Evolutionary conservation across 1,140 invertebrate species (phyloP).

Genomic region (Papilio polytes): DNA sequence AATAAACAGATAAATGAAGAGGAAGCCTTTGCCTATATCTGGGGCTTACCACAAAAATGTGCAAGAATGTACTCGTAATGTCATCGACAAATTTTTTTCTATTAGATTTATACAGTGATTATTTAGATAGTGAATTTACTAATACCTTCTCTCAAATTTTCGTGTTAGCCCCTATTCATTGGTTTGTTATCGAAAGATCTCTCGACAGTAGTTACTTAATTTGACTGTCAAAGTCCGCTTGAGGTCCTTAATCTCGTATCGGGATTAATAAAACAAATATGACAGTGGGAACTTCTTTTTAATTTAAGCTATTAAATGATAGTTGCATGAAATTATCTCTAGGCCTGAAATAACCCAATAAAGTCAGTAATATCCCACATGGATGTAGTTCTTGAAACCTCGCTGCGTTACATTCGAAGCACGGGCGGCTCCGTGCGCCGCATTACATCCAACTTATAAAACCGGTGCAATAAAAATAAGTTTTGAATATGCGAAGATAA

Average conservation of each 20-base stretch:
- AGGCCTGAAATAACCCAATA: not conserved
- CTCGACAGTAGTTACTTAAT: not conserved
- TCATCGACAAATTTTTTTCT: no score
- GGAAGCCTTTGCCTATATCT: no score
- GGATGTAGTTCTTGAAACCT: constrained; percentile 26
- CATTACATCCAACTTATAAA: not conserved
- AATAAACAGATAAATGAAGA: constrained; percentile 29
- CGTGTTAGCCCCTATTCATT: no score
- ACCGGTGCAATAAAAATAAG: constrained; percentile 38
- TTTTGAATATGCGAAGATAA: constrained; percentile 31
- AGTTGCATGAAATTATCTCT: not conserved
- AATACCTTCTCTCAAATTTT: no score
- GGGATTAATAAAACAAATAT: no score
- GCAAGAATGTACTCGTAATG: no score
- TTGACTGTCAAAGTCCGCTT: not conserved
- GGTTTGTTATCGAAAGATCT: no score
- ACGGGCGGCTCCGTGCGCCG: constrained; percentile 9
- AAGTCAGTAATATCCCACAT: constrained; percentile 14
- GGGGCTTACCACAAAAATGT: no score
- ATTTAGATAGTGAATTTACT: no score
- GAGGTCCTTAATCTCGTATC: not conserved
- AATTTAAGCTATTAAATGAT: no score
- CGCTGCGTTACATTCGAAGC: not conserved
- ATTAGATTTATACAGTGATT: no score
- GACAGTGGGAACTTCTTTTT: no score